These are phyloP conservation scores for Meteorus cinctellus DNA, from an alignment of 2,888 invertebrate genomes.

Conservation along the genomic window DNA sequence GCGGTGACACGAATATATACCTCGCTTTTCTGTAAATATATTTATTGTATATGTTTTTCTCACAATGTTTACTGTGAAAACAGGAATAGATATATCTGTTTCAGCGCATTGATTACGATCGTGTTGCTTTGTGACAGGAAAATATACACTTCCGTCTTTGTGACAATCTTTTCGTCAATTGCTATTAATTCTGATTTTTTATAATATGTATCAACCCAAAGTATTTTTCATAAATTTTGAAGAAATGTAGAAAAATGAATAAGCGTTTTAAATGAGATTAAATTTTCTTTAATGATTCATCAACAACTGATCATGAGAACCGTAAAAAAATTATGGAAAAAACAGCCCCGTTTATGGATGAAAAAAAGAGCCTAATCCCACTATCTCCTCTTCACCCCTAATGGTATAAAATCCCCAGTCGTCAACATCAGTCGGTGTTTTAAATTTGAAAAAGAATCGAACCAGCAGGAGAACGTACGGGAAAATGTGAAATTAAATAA, in stretches of 20 bases:
- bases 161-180: slow-evolving; percentile 12
- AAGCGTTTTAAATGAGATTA: too few relatives aligned
- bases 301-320: too few relatives aligned
- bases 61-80: slow-evolving; percentile 49
- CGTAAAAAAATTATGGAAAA: too few relatives aligned
- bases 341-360: neutral
- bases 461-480: neutral
- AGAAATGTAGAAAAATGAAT: too few relatives aligned
- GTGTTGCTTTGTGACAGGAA: slow-evolving; percentile 1
- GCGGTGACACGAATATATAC: slow-evolving; percentile 40
- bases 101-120: slow-evolving; percentile 46
- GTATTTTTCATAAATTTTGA: too few relatives aligned
- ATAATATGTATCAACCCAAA: too few relatives aligned
- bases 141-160: slow-evolving; percentile 40
- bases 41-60: slow-evolving; percentile 27
- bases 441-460: neutral
- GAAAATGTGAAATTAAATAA: neutral
- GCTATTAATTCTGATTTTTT: neutral
- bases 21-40: slow-evolving; percentile 10
- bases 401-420: neutral
- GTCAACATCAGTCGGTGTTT: neutral
- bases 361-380: slow-evolving; percentile 10
- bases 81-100: slow-evolving; percentile 44
- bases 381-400: neutral
- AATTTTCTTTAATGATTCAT: too few relatives aligned